Evolutionary conservation across 2,113 vertebrate genomes (phyloP).

Genomic region (Cettia cetti): DNA sequence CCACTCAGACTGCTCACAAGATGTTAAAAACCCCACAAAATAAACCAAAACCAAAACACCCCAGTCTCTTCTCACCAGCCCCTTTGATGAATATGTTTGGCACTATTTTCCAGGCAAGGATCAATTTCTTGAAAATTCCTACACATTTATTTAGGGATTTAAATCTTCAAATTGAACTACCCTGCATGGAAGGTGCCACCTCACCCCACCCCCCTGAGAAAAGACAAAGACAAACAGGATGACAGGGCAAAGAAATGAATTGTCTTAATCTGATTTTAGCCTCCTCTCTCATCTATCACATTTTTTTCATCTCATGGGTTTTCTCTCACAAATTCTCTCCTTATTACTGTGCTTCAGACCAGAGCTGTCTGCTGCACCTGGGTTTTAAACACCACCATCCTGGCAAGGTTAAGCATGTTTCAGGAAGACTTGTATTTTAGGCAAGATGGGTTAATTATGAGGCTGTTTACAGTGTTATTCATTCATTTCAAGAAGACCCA

Average conservation of each 20-base stretch:
- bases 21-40: neutral
- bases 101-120: constrained; percentile 9
- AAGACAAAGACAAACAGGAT: neutral
- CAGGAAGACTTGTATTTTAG: neutral
- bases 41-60: neutral
- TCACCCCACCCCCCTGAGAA: neutral
- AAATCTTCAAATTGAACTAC: constrained; percentile 21
- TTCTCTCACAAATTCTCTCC: neutral
- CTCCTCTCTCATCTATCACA: neutral
- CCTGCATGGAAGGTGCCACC: neutral
- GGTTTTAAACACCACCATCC: neutral
- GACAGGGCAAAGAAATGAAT: neutral
- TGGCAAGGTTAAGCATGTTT: neutral
- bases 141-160: constrained; percentile 57
- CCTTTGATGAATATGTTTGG: constrained; percentile 55
- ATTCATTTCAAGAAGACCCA: neutral
- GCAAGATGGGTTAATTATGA: neutral
- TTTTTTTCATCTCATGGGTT: neutral
- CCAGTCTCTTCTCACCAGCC: constrained; percentile 13
- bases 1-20: neutral
- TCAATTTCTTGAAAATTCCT: constrained; percentile 47
- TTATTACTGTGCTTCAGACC: neutral
- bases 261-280: neutral
- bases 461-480: neutral
- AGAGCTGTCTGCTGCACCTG: neutral